Conservation (phyloP, 2,113 vertebrate genomes). For the Canis aureus region DNA sequence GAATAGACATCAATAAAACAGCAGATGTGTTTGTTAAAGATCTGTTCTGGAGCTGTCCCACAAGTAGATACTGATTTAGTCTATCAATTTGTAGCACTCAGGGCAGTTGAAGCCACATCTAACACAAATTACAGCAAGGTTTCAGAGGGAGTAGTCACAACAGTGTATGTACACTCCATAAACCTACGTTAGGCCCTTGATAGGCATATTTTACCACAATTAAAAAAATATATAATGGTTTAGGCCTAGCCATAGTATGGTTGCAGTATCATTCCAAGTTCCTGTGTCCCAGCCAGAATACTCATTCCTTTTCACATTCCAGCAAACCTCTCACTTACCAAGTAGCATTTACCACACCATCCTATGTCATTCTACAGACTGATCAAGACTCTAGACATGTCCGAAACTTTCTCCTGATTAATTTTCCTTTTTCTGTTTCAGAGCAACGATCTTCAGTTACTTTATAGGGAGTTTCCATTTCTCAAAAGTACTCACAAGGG, state of each 20-base stretch:
- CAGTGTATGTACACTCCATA: not conserved
- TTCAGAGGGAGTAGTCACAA: not conserved
- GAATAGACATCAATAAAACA: not conserved
- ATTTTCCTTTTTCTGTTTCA: slow-evolving; percentile 49
- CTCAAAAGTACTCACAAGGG: not conserved
- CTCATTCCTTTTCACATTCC: not conserved
- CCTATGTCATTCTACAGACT: not conserved
- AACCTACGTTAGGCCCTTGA: not conserved
- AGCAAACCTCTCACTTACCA: not conserved
- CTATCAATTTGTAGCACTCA: not conserved
- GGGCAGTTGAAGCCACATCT: not conserved
- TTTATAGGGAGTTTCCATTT: slow-evolving; percentile 39
- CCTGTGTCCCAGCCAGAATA: not conserved
- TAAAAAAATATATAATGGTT: not conserved
- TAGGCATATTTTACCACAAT: not conserved
- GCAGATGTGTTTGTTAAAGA: not conserved
- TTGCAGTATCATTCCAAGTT: not conserved
- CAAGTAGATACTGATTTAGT: not conserved
- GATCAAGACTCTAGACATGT: not conserved
- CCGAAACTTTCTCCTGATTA: not conserved
- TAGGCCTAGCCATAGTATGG: not conserved
- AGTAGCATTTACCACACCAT: not conserved
- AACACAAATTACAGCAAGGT: slow-evolving; percentile 44
- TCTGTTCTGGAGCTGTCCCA: not conserved
- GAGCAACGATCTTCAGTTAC: not conserved